Percentiles rank a stretch among this genome's conserved stretches.
Evolutionary conservation across 2,888 invertebrate species (phyloP).

Genomic region (Tetragnatha montana): DNA sequence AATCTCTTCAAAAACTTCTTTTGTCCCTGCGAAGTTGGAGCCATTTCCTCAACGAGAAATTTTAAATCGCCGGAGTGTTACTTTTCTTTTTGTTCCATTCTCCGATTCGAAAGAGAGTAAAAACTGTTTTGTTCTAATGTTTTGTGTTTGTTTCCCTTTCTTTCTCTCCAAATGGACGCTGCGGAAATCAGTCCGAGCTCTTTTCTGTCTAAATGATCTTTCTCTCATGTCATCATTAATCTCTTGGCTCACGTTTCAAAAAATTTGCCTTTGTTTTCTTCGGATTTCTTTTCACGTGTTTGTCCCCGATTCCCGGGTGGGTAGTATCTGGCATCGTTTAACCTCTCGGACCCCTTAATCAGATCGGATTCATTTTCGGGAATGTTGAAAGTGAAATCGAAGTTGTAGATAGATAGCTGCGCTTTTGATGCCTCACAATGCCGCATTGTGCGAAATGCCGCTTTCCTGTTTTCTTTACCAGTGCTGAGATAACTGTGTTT

Average conservation of each 20-base stretch:
- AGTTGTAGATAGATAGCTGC: not conserved
- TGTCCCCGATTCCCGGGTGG: slow-evolving; percentile 40
- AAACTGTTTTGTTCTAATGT: slow-evolving; percentile 17
- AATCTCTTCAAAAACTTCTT: slow-evolving; percentile 34
- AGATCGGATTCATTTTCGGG: slow-evolving; percentile 23
- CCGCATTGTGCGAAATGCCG: slow-evolving; percentile 12
- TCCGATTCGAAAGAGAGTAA: slow-evolving; percentile 1
- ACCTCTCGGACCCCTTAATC: not conserved
- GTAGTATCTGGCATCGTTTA: slow-evolving; percentile 25
- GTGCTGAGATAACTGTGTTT: not conserved
- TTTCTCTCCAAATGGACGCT: slow-evolving; percentile 27
- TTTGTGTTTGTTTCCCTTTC: slow-evolving; percentile 30
- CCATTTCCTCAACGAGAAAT: slow-evolving; percentile 28
- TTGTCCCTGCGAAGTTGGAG: not conserved
- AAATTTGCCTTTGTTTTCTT: slow-evolving; percentile 38
- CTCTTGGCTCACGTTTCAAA: slow-evolving; percentile 3
- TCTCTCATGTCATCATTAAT: slow-evolving; percentile 49
- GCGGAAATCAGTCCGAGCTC: slow-evolving; percentile 32
- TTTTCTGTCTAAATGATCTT: slow-evolving; percentile 51
- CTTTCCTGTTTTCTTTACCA: not conserved
- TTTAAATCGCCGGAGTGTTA: slow-evolving; percentile 17
- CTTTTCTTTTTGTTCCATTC: slow-evolving; percentile 21
- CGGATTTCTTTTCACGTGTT: slow-evolving; percentile 36
- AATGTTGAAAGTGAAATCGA: slow-evolving; percentile 43
- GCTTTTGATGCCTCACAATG: not conserved